Evolutionary conservation across 2,888 invertebrate species (phyloP), one percentile per base, ranked within the genome.

Genomic region (Fissipunctia ypsillon): DNA sequence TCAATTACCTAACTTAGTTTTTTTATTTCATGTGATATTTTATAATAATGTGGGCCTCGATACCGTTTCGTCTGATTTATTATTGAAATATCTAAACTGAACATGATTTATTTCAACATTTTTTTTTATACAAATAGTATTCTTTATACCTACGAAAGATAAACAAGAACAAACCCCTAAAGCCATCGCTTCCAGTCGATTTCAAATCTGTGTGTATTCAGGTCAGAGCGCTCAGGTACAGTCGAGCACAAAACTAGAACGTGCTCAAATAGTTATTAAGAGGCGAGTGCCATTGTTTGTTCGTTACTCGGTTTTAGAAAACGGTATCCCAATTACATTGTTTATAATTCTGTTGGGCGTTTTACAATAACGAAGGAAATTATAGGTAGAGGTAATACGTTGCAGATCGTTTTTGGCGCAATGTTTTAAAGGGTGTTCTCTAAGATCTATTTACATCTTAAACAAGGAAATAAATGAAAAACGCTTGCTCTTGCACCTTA

Each of bases 161-260:
- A 68, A 67, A 70, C 70, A 60, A 59, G 68, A 69, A 79, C 68
- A 59, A 70, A 70, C 31, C 66, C 66, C 31, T 60, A 60, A 72
- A 74, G 64, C 61, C 56, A 75, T 77, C 72, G 35, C 73, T 84
- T 84, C 80, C 83, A 84, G 83, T 72, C 72, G 68, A 84, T 83
- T 73, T 75, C 38, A 83, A 52, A 78, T 73, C 78, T 78, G 65
- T 41, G 74, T 72, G n/a, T 61, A 85, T 85, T 59, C 66, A 78
- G 85, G 85, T 83, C 77, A 84, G 57, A 76, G 60, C 71, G 41
- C 69, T 78, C 77, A 69, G 77, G 78, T 78, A 84, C 82, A 69
- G 75, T 69, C 63, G 73, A 63, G 69, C 19, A 64, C 73, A 76
- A 71, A 76, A 78, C 69, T 72, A 60, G 80, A 64, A 64, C 67